Percentiles rank a stretch among this genome's conserved stretches.
phyloP scores from a whole-genome alignment of 2,113 vertebrate species.

The Ptilorrhoa leucosticta region DNA sequence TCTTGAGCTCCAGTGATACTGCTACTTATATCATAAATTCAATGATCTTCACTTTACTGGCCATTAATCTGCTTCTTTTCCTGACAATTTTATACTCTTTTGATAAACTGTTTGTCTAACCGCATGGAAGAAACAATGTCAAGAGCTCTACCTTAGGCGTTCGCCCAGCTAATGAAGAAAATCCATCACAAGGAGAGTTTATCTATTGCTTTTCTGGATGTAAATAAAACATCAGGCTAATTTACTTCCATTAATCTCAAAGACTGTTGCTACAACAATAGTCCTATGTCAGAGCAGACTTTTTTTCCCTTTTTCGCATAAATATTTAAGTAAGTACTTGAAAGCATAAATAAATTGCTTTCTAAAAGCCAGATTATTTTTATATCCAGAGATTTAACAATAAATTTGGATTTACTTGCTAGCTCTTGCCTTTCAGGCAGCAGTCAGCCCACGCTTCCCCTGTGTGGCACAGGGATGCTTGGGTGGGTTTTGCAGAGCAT shows the following conservation, averaged over 20 bases:
- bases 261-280: background rate
- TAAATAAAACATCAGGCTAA: conserved; percentile 60
- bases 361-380: conserved; percentile 40
- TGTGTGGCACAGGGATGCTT: fast-evolving
- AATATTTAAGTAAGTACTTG: conserved; percentile 46
- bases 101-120: conserved; percentile 60
- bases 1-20: background rate
- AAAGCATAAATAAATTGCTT: conserved; percentile 52
- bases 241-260: conserved; percentile 63
- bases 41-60: conserved; percentile 1
- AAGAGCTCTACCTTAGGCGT: conserved; percentile 5
- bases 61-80: conserved; percentile 53
- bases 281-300: background rate
- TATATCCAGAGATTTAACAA: conserved; percentile 4
- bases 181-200: conserved; percentile 52
- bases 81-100: conserved; percentile 34
- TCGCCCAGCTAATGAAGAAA: conserved; percentile 52
- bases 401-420: conserved; percentile 7
- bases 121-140: conserved; percentile 7
- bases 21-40: conserved; percentile 32
- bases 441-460: background rate
- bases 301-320: background rate
- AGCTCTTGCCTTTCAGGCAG: background rate
- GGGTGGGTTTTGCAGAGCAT: background rate
- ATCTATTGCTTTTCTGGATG: conserved; percentile 36